phyloP scores from a whole-genome alignment of 2,888 invertebrate species.

The Ernsta delagoae region DNA sequence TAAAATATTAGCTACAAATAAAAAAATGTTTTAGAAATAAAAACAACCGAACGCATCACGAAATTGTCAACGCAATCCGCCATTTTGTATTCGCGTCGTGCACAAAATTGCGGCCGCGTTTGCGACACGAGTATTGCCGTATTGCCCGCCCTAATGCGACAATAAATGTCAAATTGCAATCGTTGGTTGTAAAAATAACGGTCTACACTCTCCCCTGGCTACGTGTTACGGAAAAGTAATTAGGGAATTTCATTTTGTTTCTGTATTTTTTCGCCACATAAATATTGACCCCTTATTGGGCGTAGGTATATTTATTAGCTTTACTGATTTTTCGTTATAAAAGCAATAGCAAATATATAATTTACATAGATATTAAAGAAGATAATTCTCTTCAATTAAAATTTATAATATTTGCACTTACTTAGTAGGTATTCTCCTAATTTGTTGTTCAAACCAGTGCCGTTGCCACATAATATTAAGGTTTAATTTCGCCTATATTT shows the following conservation, averaged over 20 bases:
- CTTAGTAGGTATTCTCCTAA: too few relatives aligned
- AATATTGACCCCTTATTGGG: slow-evolving; percentile 37
- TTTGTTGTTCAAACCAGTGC: too few relatives aligned
- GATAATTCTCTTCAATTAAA: too few relatives aligned
- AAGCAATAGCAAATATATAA: too few relatives aligned
- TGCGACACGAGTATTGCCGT: slow-evolving; percentile 60
- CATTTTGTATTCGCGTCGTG: slow-evolving; percentile 71
- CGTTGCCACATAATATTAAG: too few relatives aligned
- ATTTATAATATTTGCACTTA: too few relatives aligned
- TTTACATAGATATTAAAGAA: too few relatives aligned
- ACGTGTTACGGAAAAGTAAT: slow-evolving; percentile 75
- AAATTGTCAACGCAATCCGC: slow-evolving; percentile 52
- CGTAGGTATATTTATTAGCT: slow-evolving; percentile 23
- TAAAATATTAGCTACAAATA: too few relatives aligned
- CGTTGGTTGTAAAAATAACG: slow-evolving; percentile 78
- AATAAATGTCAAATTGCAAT: slow-evolving; percentile 79
- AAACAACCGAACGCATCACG: slow-evolving; percentile 35
- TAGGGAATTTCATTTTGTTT: slow-evolving; percentile 53
- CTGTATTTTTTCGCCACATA: slow-evolving; percentile 44
- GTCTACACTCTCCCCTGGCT: slow-evolving; percentile 57
- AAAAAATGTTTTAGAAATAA: not conserved
- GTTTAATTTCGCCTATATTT: too few relatives aligned
- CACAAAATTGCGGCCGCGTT: slow-evolving; percentile 67
- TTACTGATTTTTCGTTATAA: too few relatives aligned
- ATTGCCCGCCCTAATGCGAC: slow-evolving; percentile 67